These are phyloP conservation scores for Oenanthe oenanthe DNA, from an alignment of 2,113 vertebrate genomes.

Conservation along the genomic window DNA sequence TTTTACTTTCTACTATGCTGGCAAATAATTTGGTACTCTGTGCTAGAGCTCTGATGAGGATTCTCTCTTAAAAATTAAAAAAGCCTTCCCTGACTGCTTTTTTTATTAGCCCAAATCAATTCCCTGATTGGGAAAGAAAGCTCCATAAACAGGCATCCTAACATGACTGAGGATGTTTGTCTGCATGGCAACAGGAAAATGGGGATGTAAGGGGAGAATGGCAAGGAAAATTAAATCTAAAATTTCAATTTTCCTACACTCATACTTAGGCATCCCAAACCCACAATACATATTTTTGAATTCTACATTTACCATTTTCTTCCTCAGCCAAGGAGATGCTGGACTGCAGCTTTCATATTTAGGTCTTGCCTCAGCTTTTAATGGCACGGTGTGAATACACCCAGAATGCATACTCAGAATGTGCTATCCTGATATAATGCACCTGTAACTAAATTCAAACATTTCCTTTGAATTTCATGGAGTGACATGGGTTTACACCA, in stretches of 20 bases:
- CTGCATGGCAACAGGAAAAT: neutral
- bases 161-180: neutral
- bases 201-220: neutral
- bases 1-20: neutral
- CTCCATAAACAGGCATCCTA: neutral
- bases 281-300: neutral
- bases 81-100: neutral
- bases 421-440: neutral
- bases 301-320: neutral
- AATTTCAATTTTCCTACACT: neutral
- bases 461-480: neutral
- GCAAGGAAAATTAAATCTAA: neutral
- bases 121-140: neutral
- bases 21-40: neutral
- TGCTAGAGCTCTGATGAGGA: neutral
- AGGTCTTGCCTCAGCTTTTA: neutral
- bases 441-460: neutral
- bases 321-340: neutral
- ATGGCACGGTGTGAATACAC: neutral
- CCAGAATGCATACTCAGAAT: fast-evolving
- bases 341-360: neutral
- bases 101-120: conserved; percentile 12
- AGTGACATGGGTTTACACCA: neutral
- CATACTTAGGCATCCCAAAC: neutral
- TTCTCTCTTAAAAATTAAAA: neutral